Evolutionary conservation across 2,888 invertebrate species (phyloP), one percentile per base, ranked within the genome.

Genomic region (Escarpia spicata): DNA sequence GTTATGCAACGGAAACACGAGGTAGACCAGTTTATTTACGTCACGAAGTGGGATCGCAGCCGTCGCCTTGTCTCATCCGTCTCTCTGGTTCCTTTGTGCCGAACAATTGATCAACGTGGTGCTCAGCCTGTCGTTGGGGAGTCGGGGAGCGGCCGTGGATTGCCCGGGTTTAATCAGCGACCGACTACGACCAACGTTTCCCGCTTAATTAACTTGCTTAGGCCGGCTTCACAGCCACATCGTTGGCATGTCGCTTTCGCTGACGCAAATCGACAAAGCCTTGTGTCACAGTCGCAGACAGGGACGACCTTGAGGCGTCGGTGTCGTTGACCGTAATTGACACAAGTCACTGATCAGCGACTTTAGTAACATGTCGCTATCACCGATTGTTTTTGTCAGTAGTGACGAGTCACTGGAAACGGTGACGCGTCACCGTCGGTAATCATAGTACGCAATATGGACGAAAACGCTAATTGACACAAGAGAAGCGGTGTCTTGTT

Each of bases 231-330:
- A 75, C 75, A n/a, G 75, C 75, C 75, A 26, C n/a, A 26, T 75
- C 6, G 75, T 6, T 26, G 19, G 26, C 75, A n/a, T 26, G 75
- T 15, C 75, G 6, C 75, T 26, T 15, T n/a, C 26, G 19, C 60
- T 75, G 75, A 75, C 75, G 75, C 75, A 75, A 75, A 75, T 26
- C 75, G 75, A 75, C 75, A 75, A 75, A 75, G 75, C 75, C 75
- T 12, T 6, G 75, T 75, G 75, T 75, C 75, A 26, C 26, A 26
- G 75, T 26, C 75, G 75, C 75, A 75, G 75, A 75, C 75, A 52
- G 12, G 15, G 26, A 6, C n/a, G 75, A 75, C 75, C 75, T 75
- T 26, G 75, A 19, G 19, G 75, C 75, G 75, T 75, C 75, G 26
- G 2, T 75, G 75, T 75, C 75, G 75, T 26, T 75, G 75, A 26